A percentile compares a stretch with the other conserved stretches of the same genome.
Evolutionary conservation across 2,888 invertebrate genomes (phyloP).

Genomic region (Macroteleia sp.): DNA sequence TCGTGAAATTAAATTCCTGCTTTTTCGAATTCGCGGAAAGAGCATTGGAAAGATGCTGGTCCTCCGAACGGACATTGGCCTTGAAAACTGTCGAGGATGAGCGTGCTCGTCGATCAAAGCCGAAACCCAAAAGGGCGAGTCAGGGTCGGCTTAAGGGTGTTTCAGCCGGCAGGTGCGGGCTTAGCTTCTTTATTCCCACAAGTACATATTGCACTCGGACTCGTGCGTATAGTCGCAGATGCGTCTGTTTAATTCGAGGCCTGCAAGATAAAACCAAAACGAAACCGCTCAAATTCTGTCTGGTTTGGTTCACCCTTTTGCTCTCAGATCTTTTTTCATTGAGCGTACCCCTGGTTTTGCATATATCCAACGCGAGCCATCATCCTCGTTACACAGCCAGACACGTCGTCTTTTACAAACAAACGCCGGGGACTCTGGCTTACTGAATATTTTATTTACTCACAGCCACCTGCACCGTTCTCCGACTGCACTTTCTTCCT

Average conservation of each 20-base stretch:
- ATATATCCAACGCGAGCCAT: slow-evolving; percentile 10
- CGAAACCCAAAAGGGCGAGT: slow-evolving; percentile 56
- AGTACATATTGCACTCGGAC: slow-evolving; percentile 44
- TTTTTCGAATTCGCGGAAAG: neutral
- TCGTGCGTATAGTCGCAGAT: slow-evolving; percentile 43
- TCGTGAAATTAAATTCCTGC: neutral
- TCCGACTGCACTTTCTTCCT: slow-evolving; percentile 1
- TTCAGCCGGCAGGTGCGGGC: slow-evolving; percentile 74
- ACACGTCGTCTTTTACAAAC: slow-evolving; percentile 72
- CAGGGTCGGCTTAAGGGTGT: slow-evolving; percentile 76
- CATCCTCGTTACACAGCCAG: slow-evolving; percentile 61
- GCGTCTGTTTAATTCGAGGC: slow-evolving; percentile 70
- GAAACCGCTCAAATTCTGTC: slow-evolving; percentile 43
- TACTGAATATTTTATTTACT: slow-evolving; percentile 80
- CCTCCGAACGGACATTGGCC: slow-evolving; percentile 28
- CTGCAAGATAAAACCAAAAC: slow-evolving; percentile 78
- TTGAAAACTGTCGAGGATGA: slow-evolving; percentile 4
- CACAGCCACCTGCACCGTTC: slow-evolving; percentile 46
- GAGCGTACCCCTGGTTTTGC: slow-evolving; percentile 1
- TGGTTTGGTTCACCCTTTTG: slow-evolving; percentile 61
- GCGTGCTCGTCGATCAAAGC: slow-evolving; percentile 36
- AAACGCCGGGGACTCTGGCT: slow-evolving; percentile 73
- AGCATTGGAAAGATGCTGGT: slow-evolving; percentile 8
- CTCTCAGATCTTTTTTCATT: slow-evolving; percentile 11
- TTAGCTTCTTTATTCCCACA: slow-evolving; percentile 60